Evolutionary conservation across 2,113 vertebrate species (phyloP).

Genomic region (Podocnemis expansa): DNA sequence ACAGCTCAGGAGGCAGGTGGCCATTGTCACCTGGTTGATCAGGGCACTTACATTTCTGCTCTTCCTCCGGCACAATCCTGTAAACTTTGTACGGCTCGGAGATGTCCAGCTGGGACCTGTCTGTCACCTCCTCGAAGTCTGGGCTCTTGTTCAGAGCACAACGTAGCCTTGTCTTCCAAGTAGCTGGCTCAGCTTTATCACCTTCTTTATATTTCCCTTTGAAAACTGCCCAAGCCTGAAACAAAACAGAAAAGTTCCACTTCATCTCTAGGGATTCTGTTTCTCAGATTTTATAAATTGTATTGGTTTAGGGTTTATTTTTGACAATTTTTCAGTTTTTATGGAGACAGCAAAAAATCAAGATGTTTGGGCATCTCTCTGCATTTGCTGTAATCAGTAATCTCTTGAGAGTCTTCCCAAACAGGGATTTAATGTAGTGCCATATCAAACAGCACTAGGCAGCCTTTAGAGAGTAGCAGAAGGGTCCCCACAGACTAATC

Average conservation of each 20-base stretch:
- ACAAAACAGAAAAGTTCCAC: neutral
- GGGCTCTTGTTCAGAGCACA: conserved; percentile 98
- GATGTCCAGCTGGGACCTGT: conserved; percentile 96
- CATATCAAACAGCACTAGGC: neutral
- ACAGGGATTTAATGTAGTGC: neutral
- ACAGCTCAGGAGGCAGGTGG: neutral
- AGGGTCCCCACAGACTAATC: neutral
- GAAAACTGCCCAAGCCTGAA: conserved; percentile 96
- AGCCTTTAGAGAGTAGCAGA: neutral
- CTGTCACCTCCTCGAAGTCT: conserved; percentile 97
- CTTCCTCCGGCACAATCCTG: conserved; percentile 94
- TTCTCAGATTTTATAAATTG: neutral
- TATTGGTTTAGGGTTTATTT: neutral
- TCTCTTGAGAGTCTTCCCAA: neutral
- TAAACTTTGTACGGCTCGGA: conserved; percentile 99
- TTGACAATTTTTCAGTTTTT: neutral
- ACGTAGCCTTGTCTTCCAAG: conserved; percentile 97
- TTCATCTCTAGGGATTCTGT: neutral
- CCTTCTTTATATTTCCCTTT: conserved; percentile 99
- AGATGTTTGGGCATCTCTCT: neutral
- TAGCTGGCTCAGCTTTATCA: conserved; percentile 95
- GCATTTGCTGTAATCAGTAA: neutral
- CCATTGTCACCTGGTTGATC: rapidly evolving
- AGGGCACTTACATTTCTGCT: conserved; percentile 89
- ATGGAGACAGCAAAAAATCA: neutral